A percentile compares a stretch with the other conserved stretches of the same genome.
These are phyloP conservation scores for Chrysemys picta DNA, from an alignment of 2,113 vertebrate genomes.

Conservation along the genomic window DNA sequence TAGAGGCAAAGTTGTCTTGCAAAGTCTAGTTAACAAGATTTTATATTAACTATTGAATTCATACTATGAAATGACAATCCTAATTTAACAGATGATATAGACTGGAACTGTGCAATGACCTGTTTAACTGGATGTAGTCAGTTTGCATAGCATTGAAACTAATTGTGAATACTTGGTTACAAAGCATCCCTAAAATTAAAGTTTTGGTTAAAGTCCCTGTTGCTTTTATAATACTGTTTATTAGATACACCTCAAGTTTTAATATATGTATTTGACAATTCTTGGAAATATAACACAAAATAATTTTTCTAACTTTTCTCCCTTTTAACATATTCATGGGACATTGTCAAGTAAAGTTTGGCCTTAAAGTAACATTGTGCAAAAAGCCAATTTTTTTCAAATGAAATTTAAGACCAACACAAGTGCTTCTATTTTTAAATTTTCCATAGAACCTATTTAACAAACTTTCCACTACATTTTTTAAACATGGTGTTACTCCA, in stretches of 20 bases:
- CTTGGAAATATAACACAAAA: not conserved
- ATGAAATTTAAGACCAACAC: not conserved
- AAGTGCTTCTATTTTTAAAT: not conserved
- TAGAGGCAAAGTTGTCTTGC: not conserved
- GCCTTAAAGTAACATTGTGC: not conserved
- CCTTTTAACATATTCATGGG: conserved; percentile 10
- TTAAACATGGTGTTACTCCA: not conserved
- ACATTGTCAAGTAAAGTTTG: not conserved
- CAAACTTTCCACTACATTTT: conserved; percentile 17
- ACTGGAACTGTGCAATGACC: not conserved
- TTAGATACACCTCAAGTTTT: not conserved
- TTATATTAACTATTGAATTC: not conserved
- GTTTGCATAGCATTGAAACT: not conserved
- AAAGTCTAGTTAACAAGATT: not conserved
- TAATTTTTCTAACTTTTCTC: conserved; percentile 21
- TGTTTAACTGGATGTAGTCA: conserved; percentile 7
- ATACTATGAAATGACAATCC: conserved; percentile 54
- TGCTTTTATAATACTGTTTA: conserved; percentile 5
- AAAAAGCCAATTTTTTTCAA: not conserved
- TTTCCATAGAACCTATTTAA: conserved; percentile 15
- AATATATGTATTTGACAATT: not conserved
- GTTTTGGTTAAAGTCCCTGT: not conserved
- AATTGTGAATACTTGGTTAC: not conserved
- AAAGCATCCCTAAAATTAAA: not conserved
- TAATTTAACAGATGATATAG: conserved; percentile 14